These are phyloP conservation scores for Caradrina clavipalpis DNA, from an alignment of 2,888 invertebrate species.

Conservation along the genomic window DNA sequence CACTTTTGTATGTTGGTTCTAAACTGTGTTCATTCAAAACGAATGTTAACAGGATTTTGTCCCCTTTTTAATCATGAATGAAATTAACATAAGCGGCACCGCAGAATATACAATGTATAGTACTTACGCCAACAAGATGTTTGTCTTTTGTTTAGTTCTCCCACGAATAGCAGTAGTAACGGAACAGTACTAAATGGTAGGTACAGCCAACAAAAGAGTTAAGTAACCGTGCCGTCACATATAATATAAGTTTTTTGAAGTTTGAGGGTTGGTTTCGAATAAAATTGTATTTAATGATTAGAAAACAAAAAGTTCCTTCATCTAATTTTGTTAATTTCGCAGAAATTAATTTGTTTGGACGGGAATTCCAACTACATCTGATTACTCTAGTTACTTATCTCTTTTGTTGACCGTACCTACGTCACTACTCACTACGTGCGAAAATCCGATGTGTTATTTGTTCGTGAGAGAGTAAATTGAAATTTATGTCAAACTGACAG, in stretches of 20 bases:
- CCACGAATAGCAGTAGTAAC: conserved; percentile 84
- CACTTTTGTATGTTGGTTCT: background rate
- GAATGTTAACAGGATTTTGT: conserved; percentile 2
- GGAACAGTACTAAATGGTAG: conserved; percentile 78
- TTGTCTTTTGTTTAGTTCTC: conserved; percentile 82
- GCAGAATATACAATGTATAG: conserved; percentile 14
- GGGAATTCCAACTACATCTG: too few species aligned
- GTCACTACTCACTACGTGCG: conserved; percentile 76
- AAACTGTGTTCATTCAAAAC: too few species aligned
- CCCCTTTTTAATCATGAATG: conserved; percentile 24
- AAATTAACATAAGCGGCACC: conserved; percentile 24
- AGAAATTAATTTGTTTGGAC: too few species aligned
- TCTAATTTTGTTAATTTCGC: too few species aligned
- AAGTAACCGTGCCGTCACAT: too few species aligned
- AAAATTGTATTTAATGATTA: too few species aligned
- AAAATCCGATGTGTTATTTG: conserved; percentile 73
- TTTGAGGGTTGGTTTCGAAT: too few species aligned
- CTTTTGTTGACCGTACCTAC: too few species aligned
- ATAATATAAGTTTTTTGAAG: too few species aligned
- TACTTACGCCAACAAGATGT: conserved; percentile 17
- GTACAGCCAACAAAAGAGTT: too few species aligned
- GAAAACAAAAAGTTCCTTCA: too few species aligned
- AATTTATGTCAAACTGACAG: conserved; percentile 50
- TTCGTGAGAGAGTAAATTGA: conserved; percentile 73
- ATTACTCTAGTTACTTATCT: too few species aligned